Evolutionary conservation across 2,888 invertebrate species (phyloP), one percentile per base, ranked within the genome.

Genomic region (Opisthograptis luteolata): DNA sequence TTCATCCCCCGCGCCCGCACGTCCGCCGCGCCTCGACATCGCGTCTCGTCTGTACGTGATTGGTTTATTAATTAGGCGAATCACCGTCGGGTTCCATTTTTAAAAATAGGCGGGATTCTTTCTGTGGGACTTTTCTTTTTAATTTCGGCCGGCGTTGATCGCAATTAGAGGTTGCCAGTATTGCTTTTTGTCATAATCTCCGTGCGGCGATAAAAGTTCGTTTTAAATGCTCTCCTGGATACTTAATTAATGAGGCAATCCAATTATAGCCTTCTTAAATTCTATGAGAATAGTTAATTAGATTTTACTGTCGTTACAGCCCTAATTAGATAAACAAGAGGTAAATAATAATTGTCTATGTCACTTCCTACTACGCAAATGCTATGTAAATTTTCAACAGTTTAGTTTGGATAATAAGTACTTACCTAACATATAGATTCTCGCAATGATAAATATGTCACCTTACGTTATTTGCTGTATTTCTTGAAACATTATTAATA

Each of bases 11-110:
- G 83, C 83, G 81, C 85, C 87, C 88, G 87, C 90, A 83, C 89
- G 87, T 84, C 87, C 87, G 86, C 83, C 88, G 88, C 88, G 78
- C 88, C 84, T 84, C 85, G 83, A 77, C 81, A 87, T 87, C 89
- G 89, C 87, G 88, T 87, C 90, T 84, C 87, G 85, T 84, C 81
- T 86, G 88, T 87, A 89, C 90, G 90, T 90, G 90, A 90, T 90
- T 90, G 90, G 90, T 87, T 90, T 90, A 89, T 89, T 89, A 90
- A 90, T 90, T 90, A 90, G 87, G 85, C 88, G 89, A 89, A 88
- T 90, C 88, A 89, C 88, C 88, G 70, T 73, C 78, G 75, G 79
- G 79, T 79, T 79, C 73, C 81, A 81, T 89, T 90, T 90, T 90
- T 86, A 88, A 90, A 89, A 89, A 90, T 90, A 90, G 89, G 88